Percentiles rank a stretch among this genome's conserved stretches.
phyloP scores from a whole-genome alignment of 2,888 invertebrate genomes.

The Ophonus ardosiacus region DNA sequence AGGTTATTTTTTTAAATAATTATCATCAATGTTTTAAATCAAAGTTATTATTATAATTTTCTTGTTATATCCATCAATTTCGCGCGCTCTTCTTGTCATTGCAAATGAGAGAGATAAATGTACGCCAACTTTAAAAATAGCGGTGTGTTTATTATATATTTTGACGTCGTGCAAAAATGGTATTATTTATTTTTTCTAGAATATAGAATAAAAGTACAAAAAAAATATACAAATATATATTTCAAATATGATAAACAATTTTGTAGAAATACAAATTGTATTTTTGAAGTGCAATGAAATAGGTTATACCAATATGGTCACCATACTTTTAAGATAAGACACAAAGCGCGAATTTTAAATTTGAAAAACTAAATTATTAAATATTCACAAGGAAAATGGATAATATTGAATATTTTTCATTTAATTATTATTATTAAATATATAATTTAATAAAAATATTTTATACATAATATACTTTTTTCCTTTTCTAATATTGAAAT shows the following conservation, averaged over 20 bases:
- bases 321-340: background rate
- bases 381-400: background rate
- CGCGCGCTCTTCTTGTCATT: no score
- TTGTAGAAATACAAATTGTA: constrained; percentile 46
- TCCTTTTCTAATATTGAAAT: no score
- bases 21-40: no score
- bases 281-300: constrained; percentile 43
- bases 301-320: background rate
- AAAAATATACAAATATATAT: constrained; percentile 56
- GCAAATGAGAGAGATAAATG: no score
- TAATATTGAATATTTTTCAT: background rate
- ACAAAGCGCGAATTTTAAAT: background rate
- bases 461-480: no score
- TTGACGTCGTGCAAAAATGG: background rate
- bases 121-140: no score
- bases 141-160: background rate
- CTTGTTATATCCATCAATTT: no score
- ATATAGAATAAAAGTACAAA: constrained; percentile 51
- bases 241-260: constrained; percentile 33
- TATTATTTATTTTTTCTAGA: constrained; percentile 38
- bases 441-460: no score
- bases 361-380: no score
- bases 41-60: no score
- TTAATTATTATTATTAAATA: no score
- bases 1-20: no score